phyloP scores from a whole-genome alignment of 2,888 invertebrate species.

The Phalera bucephala region DNA sequence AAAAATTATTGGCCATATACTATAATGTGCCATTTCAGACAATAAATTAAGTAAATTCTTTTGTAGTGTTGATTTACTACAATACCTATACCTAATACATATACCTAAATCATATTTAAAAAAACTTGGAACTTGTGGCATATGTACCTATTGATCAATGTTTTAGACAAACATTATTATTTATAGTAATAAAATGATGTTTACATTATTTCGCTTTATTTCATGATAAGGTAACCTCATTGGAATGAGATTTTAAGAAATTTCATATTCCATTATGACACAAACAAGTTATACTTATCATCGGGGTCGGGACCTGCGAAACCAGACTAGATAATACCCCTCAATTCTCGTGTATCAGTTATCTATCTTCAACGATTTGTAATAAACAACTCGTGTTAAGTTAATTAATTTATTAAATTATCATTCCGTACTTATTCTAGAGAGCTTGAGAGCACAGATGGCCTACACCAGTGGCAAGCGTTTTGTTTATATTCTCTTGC shows the following conservation, averaged over 20 bases:
- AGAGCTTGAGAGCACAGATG: neutral
- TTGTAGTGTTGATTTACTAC: too few species aligned
- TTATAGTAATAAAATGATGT: slow-evolving; percentile 44
- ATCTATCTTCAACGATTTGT: slow-evolving; percentile 8
- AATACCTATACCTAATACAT: too few species aligned
- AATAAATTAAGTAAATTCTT: slow-evolving; percentile 45
- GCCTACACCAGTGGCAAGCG: too few species aligned
- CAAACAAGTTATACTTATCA: slow-evolving; percentile 25
- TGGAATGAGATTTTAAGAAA: slow-evolving; percentile 4
- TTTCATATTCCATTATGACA: neutral
- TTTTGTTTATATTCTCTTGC: too few species aligned
- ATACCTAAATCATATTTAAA: too few species aligned
- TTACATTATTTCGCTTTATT: slow-evolving; percentile 35
- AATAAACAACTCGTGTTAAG: slow-evolving; percentile 2
- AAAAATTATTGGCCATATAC: slow-evolving; percentile 9
- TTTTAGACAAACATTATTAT: slow-evolving; percentile 34
- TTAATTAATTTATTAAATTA: slow-evolving; percentile 4
- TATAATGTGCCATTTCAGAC: slow-evolving; percentile 41
- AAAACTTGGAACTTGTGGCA: too few species aligned
- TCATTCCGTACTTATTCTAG: neutral
- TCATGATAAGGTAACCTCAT: slow-evolving; percentile 12
- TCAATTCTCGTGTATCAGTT: slow-evolving; percentile 12
- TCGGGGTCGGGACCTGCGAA: slow-evolving; percentile 29
- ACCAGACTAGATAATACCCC: slow-evolving; percentile 23
- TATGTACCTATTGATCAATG: too few species aligned